Percentiles rank a stretch among this genome's conserved stretches.
Evolutionary conservation across 2,888 invertebrate species (phyloP).

Genomic region (Drosophila tanythrix): DNA sequence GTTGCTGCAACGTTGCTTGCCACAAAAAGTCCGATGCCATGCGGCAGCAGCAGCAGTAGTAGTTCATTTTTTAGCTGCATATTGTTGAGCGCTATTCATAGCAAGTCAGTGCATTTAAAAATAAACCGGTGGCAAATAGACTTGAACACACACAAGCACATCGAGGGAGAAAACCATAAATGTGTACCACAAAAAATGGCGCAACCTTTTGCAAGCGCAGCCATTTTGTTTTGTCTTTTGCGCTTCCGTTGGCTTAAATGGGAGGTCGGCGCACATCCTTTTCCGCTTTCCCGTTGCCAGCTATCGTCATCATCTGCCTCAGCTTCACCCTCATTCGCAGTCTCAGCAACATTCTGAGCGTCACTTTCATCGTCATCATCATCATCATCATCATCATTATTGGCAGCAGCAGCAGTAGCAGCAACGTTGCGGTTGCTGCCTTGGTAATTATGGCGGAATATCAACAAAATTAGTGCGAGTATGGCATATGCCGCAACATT

Average conservation of each 20-base stretch:
- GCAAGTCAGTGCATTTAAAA: conserved; percentile 69
- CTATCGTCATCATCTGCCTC: conserved; percentile 22
- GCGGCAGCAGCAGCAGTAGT: conserved; percentile 36
- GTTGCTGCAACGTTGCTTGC: conserved; percentile 40
- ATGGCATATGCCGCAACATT: conserved; percentile 55
- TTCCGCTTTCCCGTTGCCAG: conserved; percentile 35
- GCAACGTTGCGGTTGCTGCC: conserved; percentile 20
- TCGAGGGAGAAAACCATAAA: background rate
- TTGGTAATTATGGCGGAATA: conserved; percentile 69
- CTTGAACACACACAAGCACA: conserved; percentile 21
- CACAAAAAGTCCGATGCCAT: conserved; percentile 44
- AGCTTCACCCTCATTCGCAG: background rate
- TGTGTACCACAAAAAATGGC: conserved; percentile 60
- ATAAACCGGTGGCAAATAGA: conserved; percentile 75
- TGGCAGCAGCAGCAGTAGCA: background rate
- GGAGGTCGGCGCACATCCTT: conserved; percentile 64
- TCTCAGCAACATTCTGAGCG: conserved; percentile 25
- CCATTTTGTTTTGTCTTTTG: conserved; percentile 77
- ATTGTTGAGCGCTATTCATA: conserved; percentile 69
- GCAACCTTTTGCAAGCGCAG: conserved; percentile 72
- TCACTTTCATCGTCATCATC: conserved; percentile 12
- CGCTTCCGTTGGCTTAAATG: conserved; percentile 75
- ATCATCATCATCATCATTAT: conserved; percentile 17
- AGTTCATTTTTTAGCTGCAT: conserved; percentile 48
- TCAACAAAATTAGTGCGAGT: conserved; percentile 63